Base-by-base conservation (phyloP, 1,140 invertebrate genomes). In the Diabrotica undecimpunctata region DNA sequence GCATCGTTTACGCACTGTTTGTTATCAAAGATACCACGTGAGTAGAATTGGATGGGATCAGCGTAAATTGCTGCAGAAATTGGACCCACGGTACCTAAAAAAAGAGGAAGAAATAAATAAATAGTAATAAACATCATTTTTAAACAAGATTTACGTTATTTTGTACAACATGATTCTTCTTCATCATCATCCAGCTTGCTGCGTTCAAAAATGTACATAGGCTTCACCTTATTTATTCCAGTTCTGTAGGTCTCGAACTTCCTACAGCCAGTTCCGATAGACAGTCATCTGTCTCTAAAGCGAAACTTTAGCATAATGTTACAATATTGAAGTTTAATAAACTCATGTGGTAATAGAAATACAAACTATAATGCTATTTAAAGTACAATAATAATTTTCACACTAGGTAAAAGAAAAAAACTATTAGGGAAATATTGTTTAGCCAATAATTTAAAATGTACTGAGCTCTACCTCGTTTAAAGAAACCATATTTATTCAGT, bases 11-110 rank as follows among this genome's bases (percentile, higher is more conserved):
- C 81, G 74, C 82, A 86, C 86, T 65, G 81, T 63, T 87, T 85
- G 70, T 79, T 80, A 75, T 87, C 86, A 14, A 14, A 55, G 51
- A 87, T 70, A n/a, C 86, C 85, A 64, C 81, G 75, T 5, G 82
- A 80, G 74, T 88, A 87, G 59, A 84, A 81, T 79, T 85, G 83
- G 83, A 88, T 12, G 14, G 10, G n/a, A 10, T 55, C n/a, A 2
- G 0, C n/a, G n/a, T 55, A 0, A 25, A 7, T 55, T 55, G 9
- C 53, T 7, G 6, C 53, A 54, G 7, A 9, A 9, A 9, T 7
- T 54, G 12, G 53, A 9, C 41, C 11, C 7, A 11, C 11, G 7
- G 41, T 7, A 11, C 7, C 11, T 50, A 7, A 11, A 50, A 11
- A 11, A 50, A 7, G 11, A 7, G 41, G 7, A 50, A 50, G 41